These are phyloP conservation scores for Pelochelys cantorii DNA, from an alignment of 2,797 vertebrate genomes.

Conservation along the genomic window DNA sequence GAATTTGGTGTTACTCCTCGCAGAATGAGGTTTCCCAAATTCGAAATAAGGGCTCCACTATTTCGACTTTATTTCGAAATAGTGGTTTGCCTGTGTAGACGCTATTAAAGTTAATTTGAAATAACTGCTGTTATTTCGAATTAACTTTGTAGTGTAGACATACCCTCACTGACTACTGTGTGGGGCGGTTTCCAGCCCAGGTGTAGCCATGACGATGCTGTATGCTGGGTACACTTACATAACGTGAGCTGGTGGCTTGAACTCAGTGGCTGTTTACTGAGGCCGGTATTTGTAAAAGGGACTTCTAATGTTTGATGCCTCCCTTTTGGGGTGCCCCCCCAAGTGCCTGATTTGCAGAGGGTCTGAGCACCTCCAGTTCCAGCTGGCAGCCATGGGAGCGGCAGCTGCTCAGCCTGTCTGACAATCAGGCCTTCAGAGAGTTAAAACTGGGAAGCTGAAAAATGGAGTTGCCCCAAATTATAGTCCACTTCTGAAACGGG, in stretches of 20 bases:
- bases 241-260: not conserved
- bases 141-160: too few species aligned
- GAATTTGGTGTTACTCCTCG: too few species aligned
- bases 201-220: not conserved
- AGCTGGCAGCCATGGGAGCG: not conserved
- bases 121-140: too few species aligned
- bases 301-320: not conserved
- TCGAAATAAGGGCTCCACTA: too few species aligned
- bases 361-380: not conserved
- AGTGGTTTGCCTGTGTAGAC: too few species aligned
- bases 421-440: not conserved
- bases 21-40: too few species aligned
- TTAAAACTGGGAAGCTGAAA: not conserved
- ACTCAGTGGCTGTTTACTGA: not conserved
- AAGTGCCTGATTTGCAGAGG: slow-evolving; percentile 1
- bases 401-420: not conserved
- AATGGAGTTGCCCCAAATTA: slow-evolving; percentile 28
- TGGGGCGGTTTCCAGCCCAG: not conserved
- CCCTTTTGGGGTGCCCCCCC: not conserved
- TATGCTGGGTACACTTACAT: not conserved
- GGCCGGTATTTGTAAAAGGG: not conserved
- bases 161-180: not conserved
- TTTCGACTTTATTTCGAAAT: too few species aligned
- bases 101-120: too few species aligned
- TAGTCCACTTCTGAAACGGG: slow-evolving; percentile 45